A percentile compares a stretch with the other conserved stretches of the same genome.
These are phyloP conservation scores for Calameuta pallipes DNA, from an alignment of 2,888 invertebrate species.

Conservation along the genomic window DNA sequence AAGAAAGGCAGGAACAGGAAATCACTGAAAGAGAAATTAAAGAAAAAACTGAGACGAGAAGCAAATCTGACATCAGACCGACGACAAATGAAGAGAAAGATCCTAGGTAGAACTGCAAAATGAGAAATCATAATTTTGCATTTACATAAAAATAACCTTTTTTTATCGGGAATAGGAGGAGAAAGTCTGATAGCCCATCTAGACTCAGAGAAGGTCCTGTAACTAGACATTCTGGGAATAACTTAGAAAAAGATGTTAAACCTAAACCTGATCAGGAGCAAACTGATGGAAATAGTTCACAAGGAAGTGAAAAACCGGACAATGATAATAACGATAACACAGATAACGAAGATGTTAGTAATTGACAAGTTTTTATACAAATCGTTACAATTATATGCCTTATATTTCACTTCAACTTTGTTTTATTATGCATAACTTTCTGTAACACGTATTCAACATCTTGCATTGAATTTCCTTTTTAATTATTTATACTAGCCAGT, in stretches of 20 bases:
- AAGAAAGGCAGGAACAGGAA: constrained; percentile 32
- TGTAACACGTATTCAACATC: neutral
- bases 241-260: constrained; percentile 52
- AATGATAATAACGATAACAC: constrained; percentile 57
- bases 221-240: constrained; percentile 55
- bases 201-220: constrained; percentile 60
- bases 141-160: constrained; percentile 9
- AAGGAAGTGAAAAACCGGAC: constrained; percentile 57
- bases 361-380: neutral
- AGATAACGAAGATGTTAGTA: constrained; percentile 58
- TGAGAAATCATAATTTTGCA: constrained; percentile 1
- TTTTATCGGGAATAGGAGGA: neutral
- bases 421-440: neutral
- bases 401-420: neutral
- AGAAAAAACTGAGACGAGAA: neutral
- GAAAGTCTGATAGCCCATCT: constrained; percentile 54
- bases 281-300: constrained; percentile 55
- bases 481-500: neutral
- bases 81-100: constrained; percentile 54
- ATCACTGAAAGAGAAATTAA: constrained; percentile 41
- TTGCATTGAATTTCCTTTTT: neutral
- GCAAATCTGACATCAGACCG: constrained; percentile 31
- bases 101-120: constrained; percentile 23
- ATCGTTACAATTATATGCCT: neutral
- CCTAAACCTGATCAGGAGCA: constrained; percentile 46